phyloP scores from a whole-genome alignment of 1,140 invertebrate genomes.

The Neodiprion lecontei region DNA sequence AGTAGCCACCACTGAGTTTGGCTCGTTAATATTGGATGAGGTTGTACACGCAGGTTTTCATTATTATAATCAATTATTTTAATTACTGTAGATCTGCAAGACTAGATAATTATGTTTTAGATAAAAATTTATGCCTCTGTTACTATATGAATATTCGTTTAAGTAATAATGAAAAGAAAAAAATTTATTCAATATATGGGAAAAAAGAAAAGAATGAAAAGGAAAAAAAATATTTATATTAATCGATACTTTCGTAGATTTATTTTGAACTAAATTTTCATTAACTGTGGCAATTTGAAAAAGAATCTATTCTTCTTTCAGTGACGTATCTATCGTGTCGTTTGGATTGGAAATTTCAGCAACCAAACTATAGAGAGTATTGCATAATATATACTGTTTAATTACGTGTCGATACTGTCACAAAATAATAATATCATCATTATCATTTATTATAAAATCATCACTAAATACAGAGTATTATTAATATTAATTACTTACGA shows the following conservation, averaged over 20 bases:
- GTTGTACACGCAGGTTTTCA: neutral
- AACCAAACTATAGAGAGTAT: neutral
- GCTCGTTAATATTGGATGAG: neutral
- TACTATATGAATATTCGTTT: neutral
- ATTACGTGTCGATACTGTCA: neutral
- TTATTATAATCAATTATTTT: neutral
- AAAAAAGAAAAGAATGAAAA: neutral
- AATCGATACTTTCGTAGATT: neutral
- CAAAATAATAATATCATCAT: conserved; percentile 30
- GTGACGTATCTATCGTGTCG: neutral
- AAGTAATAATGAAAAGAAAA: neutral
- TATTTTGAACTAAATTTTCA: too few species aligned
- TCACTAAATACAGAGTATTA: conserved; percentile 50
- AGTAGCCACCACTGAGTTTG: neutral
- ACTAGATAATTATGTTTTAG: neutral
- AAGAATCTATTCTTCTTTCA: neutral
- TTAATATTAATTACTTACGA: conserved; percentile 49
- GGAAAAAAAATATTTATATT: neutral
- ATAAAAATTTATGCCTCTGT: neutral
- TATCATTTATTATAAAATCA: conserved; percentile 32
- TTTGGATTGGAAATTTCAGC: neutral
- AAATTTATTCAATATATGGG: neutral
- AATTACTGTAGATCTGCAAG: neutral
- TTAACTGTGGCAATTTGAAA: neutral
- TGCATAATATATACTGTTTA: neutral